These are phyloP conservation scores for Vollenhovia emeryi DNA, from an alignment of 1,140 invertebrate genomes.

Conservation along the genomic window DNA sequence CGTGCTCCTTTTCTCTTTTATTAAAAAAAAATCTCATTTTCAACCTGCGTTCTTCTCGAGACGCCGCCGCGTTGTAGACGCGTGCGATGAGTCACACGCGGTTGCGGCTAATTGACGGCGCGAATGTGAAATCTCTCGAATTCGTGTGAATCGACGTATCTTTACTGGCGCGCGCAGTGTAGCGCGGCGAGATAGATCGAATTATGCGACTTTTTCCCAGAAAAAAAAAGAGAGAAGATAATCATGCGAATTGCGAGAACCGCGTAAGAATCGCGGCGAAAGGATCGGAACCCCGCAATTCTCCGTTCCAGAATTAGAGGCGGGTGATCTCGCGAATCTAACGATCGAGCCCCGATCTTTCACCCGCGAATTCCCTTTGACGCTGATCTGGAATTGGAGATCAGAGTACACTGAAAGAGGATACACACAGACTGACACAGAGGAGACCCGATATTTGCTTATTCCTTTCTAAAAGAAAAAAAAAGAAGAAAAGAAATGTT, in stretches of 20 bases:
- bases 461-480: no score
- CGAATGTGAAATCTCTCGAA: conserved; percentile 63
- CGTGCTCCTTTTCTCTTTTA: background rate
- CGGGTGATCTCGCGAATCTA: background rate
- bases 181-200: conserved; percentile 66
- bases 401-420: background rate
- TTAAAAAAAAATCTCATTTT: background rate
- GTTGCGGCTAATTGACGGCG: background rate
- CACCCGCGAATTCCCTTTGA: background rate
- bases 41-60: background rate
- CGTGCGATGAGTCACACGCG: background rate
- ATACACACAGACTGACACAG: no score
- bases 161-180: conserved; percentile 33
- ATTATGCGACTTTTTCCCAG: conserved; percentile 69
- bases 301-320: background rate
- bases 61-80: background rate
- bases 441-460: background rate
- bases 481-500: no score
- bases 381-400: background rate
- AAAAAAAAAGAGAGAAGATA: conserved; percentile 22
- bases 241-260: background rate
- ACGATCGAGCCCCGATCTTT: background rate
- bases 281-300: background rate
- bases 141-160: conserved; percentile 22
- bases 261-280: background rate